A percentile compares a stretch with the other conserved stretches of the same genome.
Evolutionary conservation across 2,113 vertebrate species (phyloP).

Genomic region (Sorex araneus): DNA sequence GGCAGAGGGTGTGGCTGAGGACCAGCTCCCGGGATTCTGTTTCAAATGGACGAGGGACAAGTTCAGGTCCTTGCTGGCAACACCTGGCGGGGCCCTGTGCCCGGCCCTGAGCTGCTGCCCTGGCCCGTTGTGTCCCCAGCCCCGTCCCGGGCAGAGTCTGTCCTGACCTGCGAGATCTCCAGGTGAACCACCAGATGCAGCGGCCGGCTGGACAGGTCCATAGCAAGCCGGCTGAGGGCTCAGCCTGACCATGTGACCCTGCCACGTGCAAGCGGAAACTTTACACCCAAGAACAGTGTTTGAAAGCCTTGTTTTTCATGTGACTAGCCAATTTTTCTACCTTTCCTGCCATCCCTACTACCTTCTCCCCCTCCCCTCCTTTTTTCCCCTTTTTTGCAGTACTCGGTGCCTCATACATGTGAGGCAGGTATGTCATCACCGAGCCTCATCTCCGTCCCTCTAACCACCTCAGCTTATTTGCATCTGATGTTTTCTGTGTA

Average conservation of each 20-base stretch:
- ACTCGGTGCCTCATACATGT: no score
- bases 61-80: not conserved
- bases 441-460: no score
- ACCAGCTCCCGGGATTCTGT: not conserved
- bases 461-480: not conserved
- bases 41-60: not conserved
- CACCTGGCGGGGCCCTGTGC: not conserved
- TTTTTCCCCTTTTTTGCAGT: no score
- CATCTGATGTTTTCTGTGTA: not conserved
- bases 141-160: not conserved
- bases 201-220: not conserved
- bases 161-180: no score
- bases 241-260: not conserved
- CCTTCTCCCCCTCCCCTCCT: not conserved
- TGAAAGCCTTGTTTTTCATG: conserved; percentile 38
- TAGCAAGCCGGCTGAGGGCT: not conserved
- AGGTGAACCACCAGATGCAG: not conserved
- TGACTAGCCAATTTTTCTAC: not conserved
- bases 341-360: not conserved
- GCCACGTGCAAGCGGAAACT: not conserved
- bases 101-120: not conserved
- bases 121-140: not conserved
- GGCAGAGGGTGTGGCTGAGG: not conserved
- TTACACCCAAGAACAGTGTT: not conserved
- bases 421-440: no score